phyloP scores from a whole-genome alignment of 2,113 vertebrate genomes.

The Trachemys scripta region DNA sequence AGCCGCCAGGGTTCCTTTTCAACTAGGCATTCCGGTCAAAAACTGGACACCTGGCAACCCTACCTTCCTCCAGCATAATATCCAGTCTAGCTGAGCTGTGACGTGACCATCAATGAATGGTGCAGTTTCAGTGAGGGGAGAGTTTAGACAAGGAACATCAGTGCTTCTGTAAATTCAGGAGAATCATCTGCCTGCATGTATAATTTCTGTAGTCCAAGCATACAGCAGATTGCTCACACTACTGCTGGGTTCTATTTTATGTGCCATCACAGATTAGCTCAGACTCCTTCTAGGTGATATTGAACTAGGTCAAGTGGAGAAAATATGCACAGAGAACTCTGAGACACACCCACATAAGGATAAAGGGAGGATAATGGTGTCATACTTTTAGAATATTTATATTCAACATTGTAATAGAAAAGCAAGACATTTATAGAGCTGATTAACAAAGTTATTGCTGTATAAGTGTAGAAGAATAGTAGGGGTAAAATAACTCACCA shows the following conservation, averaged over 20 bases:
- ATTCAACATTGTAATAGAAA: background rate
- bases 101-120: background rate
- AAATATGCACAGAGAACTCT: background rate
- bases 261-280: background rate
- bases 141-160: background rate
- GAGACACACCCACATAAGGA: background rate
- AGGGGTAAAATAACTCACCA: background rate
- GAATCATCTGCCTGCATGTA: background rate
- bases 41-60: too few species aligned
- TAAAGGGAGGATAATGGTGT: background rate
- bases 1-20: too few species aligned
- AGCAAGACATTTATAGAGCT: background rate
- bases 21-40: too few species aligned
- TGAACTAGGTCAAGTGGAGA: background rate
- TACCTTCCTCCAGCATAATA: background rate
- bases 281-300: background rate
- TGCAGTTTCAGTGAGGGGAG: background rate
- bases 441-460: background rate
- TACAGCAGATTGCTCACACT: background rate
- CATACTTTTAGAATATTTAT: background rate
- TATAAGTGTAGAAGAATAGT: background rate
- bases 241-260: background rate
- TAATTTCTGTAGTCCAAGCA: background rate
- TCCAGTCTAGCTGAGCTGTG: background rate
- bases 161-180: background rate